These are phyloP conservation scores for Mus spicilegus DNA, from an alignment of 2,113 vertebrate species.

Conservation along the genomic window DNA sequence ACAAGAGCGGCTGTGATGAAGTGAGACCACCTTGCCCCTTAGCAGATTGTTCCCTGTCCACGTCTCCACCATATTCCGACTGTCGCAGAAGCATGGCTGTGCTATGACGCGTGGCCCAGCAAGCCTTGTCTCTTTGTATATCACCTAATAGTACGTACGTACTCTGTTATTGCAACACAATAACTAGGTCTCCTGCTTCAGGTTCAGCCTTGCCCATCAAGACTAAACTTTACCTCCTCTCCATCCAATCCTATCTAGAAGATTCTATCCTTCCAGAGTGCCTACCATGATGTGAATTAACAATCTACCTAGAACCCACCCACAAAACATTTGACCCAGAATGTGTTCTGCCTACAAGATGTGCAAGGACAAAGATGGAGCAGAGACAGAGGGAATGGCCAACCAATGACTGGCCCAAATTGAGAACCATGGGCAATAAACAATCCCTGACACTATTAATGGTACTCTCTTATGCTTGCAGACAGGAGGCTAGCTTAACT, in stretches of 20 bases:
- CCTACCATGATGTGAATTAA: background rate
- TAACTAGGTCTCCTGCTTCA: background rate
- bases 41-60: background rate
- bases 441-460: too few species aligned
- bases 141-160: background rate
- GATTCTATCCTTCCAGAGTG: background rate
- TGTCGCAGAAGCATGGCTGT: background rate
- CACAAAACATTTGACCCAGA: too few species aligned
- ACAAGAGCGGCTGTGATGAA: background rate
- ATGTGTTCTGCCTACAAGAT: too few species aligned
- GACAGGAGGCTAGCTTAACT: too few species aligned
- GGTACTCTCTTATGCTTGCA: too few species aligned
- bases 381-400: too few species aligned
- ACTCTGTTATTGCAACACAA: background rate
- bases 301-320: background rate
- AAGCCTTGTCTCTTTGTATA: background rate
- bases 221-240: background rate
- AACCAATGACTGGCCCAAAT: too few species aligned
- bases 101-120: background rate
- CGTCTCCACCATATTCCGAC: background rate
- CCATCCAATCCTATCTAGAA: background rate
- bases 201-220: background rate
- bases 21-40: background rate
- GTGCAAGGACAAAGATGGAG: too few species aligned
- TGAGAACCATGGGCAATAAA: too few species aligned